Evolutionary conservation across 2,113 vertebrate genomes (phyloP), one percentile per base, ranked within the genome.

Genomic region (Hemiscyllium ocellatum): DNA sequence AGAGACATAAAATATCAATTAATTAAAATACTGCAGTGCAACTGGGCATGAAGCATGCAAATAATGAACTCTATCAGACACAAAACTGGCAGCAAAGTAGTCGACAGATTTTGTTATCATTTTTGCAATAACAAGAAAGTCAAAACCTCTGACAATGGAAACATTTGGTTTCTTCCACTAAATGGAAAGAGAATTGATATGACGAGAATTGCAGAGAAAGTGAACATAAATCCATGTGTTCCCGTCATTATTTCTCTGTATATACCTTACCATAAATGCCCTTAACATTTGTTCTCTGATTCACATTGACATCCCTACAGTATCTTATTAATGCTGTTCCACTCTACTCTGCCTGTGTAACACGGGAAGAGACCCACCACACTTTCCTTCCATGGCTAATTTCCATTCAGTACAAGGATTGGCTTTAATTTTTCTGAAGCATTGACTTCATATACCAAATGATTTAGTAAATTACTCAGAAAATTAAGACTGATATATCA

Each of bases 391-490:
- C 17, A 61, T 90, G 87, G 50, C 52, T 90, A 65, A 29, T 61
- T 90, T 61, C 50, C 50, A 52, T 90, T 26, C 29, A 90, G 17
- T 52, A 17, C 87, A 52, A 61, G 56, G 87, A 61, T 83, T 83
- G 80, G 37, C 80, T 83, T 83, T 83, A 42, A 83, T 83, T 83
- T 83, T 83, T 83, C 50, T 90, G 87, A 90, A 61, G 52, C 52
- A 26, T 52, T 61, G 17, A 90, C 50, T 61, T 52, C 87, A 90
- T 33, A 90, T 13, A 90, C 15, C 52, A 89, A 26, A 29, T 52
- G 42, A 87, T 87, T 87, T 52, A 87, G 50, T 87, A 87, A 52
- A 87, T 20, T 52, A 87, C 42, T 94, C n/a, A 94, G n/a, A 70
- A 12, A 42, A 70, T 94, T 70, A 94, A 70, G n/a, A 29, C 20